Conservation (phyloP, 2,888 invertebrate species). For the Caenorhabditis virilis region DNA sequence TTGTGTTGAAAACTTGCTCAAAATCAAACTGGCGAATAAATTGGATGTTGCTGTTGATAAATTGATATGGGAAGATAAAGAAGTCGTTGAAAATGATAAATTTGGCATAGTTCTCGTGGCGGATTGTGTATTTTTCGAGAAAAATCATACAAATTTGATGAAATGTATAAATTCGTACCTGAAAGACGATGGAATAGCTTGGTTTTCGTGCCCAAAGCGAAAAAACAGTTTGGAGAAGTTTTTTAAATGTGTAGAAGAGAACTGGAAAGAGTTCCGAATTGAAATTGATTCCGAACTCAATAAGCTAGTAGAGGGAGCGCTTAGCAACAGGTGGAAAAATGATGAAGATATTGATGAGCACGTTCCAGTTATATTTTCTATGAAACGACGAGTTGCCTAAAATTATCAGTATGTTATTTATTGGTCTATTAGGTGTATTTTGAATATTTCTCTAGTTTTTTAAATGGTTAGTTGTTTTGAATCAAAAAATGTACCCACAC, state of each 20-base stretch:
- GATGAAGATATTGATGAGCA: constrained; percentile 20
- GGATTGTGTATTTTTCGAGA: constrained; percentile 52
- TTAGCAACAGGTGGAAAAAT: constrained; percentile 4
- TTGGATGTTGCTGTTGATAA: neutral
- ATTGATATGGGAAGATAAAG: constrained; percentile 11
- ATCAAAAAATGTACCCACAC: no score
- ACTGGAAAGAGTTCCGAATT: constrained; percentile 7
- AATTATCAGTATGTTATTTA: neutral
- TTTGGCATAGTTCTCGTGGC: constrained; percentile 49
- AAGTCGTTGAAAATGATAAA: constrained; percentile 1
- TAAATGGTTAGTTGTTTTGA: no score
- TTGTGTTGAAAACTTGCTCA: constrained; percentile 19
- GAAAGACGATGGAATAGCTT: constrained; percentile 14
- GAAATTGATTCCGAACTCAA: constrained; percentile 4
- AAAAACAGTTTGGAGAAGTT: constrained; percentile 41
- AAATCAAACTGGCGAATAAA: constrained; percentile 7
- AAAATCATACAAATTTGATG: constrained; percentile 29
- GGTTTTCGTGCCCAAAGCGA: constrained; percentile 40
- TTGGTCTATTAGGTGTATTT: no score
- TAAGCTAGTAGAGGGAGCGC: constrained; percentile 7
- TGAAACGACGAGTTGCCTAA: neutral
- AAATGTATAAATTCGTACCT: constrained; percentile 19
- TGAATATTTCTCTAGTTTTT: no score
- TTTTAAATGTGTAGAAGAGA: constrained; percentile 18
- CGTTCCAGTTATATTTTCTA: constrained; percentile 11